These are phyloP conservation scores for Gavialis gangeticus DNA, from an alignment of 2,113 vertebrate genomes.

Conservation along the genomic window DNA sequence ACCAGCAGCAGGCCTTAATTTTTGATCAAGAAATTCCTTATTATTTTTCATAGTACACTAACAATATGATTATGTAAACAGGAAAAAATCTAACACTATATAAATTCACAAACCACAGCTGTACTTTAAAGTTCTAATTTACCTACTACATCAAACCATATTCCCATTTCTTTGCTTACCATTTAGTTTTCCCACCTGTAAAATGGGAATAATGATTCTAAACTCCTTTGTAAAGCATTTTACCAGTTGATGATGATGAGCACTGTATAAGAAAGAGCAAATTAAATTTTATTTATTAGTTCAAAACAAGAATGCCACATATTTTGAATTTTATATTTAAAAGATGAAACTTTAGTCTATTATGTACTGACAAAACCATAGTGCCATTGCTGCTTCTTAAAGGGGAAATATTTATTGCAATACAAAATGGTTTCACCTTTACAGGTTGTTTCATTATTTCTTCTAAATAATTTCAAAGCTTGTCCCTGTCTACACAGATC, in stretches of 20 bases:
- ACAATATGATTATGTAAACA: background rate
- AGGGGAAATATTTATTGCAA: background rate
- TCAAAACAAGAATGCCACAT: background rate
- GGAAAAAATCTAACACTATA: background rate
- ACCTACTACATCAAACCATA: background rate
- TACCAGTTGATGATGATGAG: background rate
- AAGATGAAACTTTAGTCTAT: background rate
- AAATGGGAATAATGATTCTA: background rate
- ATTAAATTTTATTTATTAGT: background rate
- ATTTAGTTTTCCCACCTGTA: background rate
- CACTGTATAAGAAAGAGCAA: background rate
- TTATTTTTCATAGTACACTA: background rate
- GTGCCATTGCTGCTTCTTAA: background rate
- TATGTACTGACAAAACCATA: background rate
- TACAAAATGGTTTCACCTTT: background rate
- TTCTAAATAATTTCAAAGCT: background rate
- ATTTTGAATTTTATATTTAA: background rate
- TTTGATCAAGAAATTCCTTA: background rate
- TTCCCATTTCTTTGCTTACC: background rate
- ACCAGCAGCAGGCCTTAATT: too few relatives aligned
- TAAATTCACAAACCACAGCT: background rate
- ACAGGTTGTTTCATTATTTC: slow-evolving; percentile 12
- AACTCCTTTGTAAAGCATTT: background rate
- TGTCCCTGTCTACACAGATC: background rate
- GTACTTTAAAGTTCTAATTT: background rate